Conservation (phyloP, 2,888 invertebrate genomes). For the Fragum sueziense region DNA sequence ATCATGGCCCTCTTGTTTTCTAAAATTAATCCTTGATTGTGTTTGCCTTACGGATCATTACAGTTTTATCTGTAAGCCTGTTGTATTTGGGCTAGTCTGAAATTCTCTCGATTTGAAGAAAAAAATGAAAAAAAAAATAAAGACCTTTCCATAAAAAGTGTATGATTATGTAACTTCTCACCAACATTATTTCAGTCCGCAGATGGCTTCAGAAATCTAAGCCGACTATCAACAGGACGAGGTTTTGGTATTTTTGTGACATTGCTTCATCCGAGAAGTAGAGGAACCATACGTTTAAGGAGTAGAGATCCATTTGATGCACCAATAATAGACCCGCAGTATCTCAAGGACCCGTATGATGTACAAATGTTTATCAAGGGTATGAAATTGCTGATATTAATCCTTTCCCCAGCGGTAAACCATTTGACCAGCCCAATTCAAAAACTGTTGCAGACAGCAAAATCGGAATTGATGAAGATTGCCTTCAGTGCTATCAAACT, state of each 20-base stretch:
- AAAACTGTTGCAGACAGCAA: background rate
- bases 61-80: too few relatives aligned
- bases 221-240: background rate
- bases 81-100: too few relatives aligned
- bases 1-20: too few relatives aligned
- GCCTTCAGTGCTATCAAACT: background rate
- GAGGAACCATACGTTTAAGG: conserved; percentile 6
- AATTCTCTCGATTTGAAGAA: too few relatives aligned
- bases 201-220: background rate
- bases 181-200: background rate
- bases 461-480: background rate
- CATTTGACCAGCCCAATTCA: background rate
- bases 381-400: background rate
- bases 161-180: too few relatives aligned
- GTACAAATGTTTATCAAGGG: conserved; percentile 3
- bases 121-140: too few relatives aligned
- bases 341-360: conserved; percentile 10
- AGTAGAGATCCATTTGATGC: conserved; percentile 11
- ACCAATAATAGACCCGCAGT: conserved; percentile 1
- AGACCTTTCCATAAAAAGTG: too few relatives aligned
- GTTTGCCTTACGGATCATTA: too few relatives aligned
- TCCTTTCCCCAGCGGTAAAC: background rate
- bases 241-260: conserved; percentile 4
- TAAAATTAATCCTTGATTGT: too few relatives aligned
- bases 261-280: conserved; percentile 7